These are phyloP conservation scores for Pogona vitticeps DNA, from an alignment of 2,113 vertebrate genomes.

Conservation along the genomic window DNA sequence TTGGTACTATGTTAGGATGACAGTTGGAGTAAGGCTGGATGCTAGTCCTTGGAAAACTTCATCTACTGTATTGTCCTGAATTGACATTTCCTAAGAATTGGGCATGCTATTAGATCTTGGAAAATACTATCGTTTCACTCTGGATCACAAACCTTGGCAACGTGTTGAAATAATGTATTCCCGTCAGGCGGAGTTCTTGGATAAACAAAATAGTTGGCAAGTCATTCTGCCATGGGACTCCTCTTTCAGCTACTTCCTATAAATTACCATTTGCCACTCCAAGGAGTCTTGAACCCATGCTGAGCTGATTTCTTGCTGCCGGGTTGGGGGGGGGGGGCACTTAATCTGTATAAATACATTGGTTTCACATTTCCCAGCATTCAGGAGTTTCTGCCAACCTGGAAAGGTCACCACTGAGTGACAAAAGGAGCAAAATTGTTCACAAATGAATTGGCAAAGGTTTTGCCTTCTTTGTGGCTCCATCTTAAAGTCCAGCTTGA, in stretches of 20 bases:
- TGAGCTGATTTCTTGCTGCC: neutral
- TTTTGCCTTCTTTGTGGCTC: neutral
- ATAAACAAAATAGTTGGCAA: conserved; percentile 39
- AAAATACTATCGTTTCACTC: neutral
- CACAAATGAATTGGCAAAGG: neutral
- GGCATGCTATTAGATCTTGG: neutral
- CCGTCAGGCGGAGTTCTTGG: neutral
- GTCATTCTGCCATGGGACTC: neutral
- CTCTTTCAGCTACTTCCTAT: conserved; percentile 4
- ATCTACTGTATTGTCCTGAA: neutral
- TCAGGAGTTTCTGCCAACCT: neutral
- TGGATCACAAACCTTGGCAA: neutral
- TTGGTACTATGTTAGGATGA: no score
- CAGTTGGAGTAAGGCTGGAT: neutral
- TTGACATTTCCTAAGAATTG: neutral
- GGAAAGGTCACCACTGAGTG: neutral
- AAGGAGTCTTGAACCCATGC: neutral
- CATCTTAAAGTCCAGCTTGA: neutral
- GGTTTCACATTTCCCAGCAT: neutral
- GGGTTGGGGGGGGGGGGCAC: neutral
- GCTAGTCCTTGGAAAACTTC: neutral
- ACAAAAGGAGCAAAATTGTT: neutral
- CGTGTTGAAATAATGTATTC: neutral
- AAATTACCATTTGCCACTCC: neutral
- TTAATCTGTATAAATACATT: neutral